Evolutionary conservation across 2,888 invertebrate species (phyloP), one percentile per base, ranked within the genome.

Genomic region (Steinernema hermaphroditum): DNA sequence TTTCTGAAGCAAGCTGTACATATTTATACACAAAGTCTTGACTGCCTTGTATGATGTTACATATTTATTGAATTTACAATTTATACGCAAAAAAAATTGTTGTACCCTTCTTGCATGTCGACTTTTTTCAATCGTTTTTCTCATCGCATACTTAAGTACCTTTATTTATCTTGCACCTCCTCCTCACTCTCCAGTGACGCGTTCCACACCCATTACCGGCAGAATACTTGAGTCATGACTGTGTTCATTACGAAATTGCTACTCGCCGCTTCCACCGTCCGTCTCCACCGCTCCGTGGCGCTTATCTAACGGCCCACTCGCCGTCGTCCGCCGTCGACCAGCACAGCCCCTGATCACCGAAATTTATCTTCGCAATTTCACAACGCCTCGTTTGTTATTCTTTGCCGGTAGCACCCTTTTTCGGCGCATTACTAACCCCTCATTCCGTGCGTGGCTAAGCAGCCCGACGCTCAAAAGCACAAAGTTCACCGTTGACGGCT

Each of bases 221-320:
- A 24, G 32, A 62, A 62, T 62, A 62, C 62, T 14, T 62, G 27
- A 29, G 9, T 29, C 62, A 62, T 62, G 62, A 62, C 62, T 62
- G 32, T 62, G 22, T 27, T 29, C 62, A 62, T 62, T 62, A 62
- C 62, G 62, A 62, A 62, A 62, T 62, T 62, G 62, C 62, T 29
- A 62, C 62, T 62, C 50, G 50, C 24, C 22, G n/a, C 24, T 62
- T 62, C 62, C 16, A 22, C 32, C 16, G 14, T 62, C 62, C 29
- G 46, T 62, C 62, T 32, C 62, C 27, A 32, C 27, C 54, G 6
- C 54, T 4, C 6, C 62, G 62, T n/a, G 16, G 29, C 32, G 22
- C 6, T 54, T 22, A 19, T 22, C 22, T 14, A 22, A 12, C 62
- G 62, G 62, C 62, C 62, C 62, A 62, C 62, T 62, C 62, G 29